phyloP scores from a whole-genome alignment of 2,888 invertebrate species.

The Tethea ocularis region DNA sequence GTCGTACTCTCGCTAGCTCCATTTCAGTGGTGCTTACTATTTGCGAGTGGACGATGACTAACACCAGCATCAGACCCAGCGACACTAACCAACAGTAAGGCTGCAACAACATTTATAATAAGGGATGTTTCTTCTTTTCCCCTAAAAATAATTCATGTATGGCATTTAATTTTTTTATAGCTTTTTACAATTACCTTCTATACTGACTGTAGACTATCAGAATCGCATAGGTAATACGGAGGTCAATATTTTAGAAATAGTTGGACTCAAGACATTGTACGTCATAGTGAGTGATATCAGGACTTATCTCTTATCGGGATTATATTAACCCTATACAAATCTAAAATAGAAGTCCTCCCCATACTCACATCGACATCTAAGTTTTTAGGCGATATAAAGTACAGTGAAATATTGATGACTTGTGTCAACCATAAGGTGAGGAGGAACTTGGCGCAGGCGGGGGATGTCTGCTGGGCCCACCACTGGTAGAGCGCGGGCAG shows the following conservation, averaged over 20 bases:
- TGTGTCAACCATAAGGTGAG: slow-evolving; percentile 91
- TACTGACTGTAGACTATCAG: too few relatives aligned
- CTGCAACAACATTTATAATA: slow-evolving; percentile 43
- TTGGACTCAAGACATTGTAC: too few relatives aligned
- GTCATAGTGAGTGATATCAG: too few relatives aligned
- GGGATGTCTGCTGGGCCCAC: slow-evolving; percentile 96
- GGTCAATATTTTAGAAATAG: too few relatives aligned
- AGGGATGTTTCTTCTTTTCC: too few relatives aligned
- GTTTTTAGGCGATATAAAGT: slow-evolving; percentile 70
- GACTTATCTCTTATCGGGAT: too few relatives aligned
- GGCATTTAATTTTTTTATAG: too few relatives aligned
- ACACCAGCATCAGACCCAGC: slow-evolving; percentile 71
- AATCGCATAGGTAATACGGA: too few relatives aligned
- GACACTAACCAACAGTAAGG: slow-evolving; percentile 75
- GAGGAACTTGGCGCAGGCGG: slow-evolving; percentile 88
- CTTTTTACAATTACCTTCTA: too few relatives aligned
- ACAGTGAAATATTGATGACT: slow-evolving; percentile 84
- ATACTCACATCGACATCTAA: slow-evolving; percentile 80
- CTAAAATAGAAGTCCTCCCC: neutral
- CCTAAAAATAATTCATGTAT: too few relatives aligned
- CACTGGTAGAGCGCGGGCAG: slow-evolving; percentile 93
- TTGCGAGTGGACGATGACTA: slow-evolving; percentile 77
- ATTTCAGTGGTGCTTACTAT: slow-evolving; percentile 80
- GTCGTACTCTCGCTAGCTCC: slow-evolving; percentile 73
- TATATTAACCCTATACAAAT: too few relatives aligned